Conservation (phyloP, 2,113 vertebrate species). For the Calypte anna region DNA sequence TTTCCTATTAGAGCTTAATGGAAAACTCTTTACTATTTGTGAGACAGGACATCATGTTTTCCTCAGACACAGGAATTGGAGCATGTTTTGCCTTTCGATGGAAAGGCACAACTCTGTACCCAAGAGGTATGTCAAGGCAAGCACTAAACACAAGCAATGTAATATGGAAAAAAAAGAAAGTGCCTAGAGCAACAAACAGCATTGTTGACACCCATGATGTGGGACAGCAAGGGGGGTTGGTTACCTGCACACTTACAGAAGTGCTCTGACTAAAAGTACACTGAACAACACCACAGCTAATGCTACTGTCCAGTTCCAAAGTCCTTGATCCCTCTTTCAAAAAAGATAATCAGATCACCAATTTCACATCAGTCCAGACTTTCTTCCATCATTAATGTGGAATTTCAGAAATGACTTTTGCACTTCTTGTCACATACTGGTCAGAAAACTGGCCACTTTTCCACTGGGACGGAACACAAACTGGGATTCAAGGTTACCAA, state of each 20-base stretch:
- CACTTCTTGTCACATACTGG: background rate
- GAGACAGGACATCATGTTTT: background rate
- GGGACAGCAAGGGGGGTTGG: slow-evolving; percentile 16
- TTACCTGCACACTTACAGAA: slow-evolving; percentile 10
- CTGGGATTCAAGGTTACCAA: slow-evolving; percentile 58
- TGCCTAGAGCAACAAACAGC: slow-evolving; percentile 62
- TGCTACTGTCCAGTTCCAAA: slow-evolving; percentile 53
- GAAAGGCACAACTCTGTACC: slow-evolving; percentile 66
- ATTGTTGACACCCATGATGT: background rate
- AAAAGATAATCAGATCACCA: slow-evolving; percentile 51
- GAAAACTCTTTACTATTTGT: background rate
- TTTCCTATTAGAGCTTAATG: background rate
- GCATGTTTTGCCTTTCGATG: slow-evolving; percentile 5
- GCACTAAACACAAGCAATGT: slow-evolving; percentile 36
- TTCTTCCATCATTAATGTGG: background rate
- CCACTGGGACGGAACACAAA: slow-evolving; percentile 59
- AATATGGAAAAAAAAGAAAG: slow-evolving; percentile 15
- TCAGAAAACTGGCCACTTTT: slow-evolving; percentile 13
- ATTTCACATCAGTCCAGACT: slow-evolving; percentile 21
- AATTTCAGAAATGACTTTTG: slow-evolving; percentile 35
- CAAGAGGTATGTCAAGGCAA: slow-evolving; percentile 28
- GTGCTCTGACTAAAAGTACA: slow-evolving; percentile 40
- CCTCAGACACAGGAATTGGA: background rate
- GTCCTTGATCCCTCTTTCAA: slow-evolving; percentile 40
- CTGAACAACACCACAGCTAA: slow-evolving; percentile 35